These are phyloP conservation scores for Papilio gigon DNA, from an alignment of 2,888 invertebrate genomes.

Conservation along the genomic window DNA sequence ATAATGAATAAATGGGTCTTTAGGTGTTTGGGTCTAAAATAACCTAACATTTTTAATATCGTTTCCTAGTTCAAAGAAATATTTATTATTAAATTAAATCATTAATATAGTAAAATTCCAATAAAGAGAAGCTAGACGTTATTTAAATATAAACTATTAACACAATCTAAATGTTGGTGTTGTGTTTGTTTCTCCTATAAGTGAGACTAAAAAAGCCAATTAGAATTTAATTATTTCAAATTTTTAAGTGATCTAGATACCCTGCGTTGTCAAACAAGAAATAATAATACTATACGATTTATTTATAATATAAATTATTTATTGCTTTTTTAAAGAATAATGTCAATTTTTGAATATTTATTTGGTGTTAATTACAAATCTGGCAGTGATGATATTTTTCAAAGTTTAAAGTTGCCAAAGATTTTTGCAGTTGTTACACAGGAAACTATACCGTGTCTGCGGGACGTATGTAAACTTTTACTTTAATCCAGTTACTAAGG, in stretches of 20 bases:
- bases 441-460: slow-evolving; percentile 62
- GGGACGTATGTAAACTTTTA: slow-evolving; percentile 58
- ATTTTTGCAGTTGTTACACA: slow-evolving; percentile 60
- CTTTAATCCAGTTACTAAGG: neutral
- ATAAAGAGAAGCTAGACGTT: too few species aligned
- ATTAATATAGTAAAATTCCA: too few species aligned
- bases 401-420: slow-evolving; percentile 53
- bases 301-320: slow-evolving; percentile 42
- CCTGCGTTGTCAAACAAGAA: slow-evolving; percentile 50
- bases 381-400: slow-evolving; percentile 45
- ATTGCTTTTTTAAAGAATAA: slow-evolving; percentile 66
- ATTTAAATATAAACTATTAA: too few species aligned
- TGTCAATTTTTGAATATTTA: slow-evolving; percentile 71
- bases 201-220: slow-evolving; percentile 50
- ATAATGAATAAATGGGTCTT: too few species aligned
- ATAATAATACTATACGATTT: slow-evolving; percentile 32
- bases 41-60: too few species aligned
- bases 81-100: too few species aligned
- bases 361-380: slow-evolving; percentile 53
- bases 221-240: slow-evolving; percentile 63
- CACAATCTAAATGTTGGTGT: neutral
- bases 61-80: too few species aligned
- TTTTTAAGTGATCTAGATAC: slow-evolving; percentile 65
- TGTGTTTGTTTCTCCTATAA: neutral
- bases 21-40: too few species aligned